Evolutionary conservation across 2,113 vertebrate genomes (phyloP).

Genomic region (Crotalus horridus): DNA sequence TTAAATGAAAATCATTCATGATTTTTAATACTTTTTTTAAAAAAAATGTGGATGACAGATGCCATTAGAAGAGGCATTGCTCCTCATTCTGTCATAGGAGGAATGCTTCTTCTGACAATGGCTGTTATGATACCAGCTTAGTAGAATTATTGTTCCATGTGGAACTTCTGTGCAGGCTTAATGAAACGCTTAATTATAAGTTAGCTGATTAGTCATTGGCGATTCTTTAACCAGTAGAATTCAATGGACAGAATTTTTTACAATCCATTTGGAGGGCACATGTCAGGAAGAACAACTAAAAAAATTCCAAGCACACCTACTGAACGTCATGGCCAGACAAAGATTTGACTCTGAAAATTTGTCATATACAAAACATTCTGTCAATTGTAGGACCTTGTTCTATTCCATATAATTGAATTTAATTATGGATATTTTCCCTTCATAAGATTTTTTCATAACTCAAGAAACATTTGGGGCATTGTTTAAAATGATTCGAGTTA

Average conservation of each 20-base stretch:
- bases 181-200: background rate
- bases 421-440: background rate
- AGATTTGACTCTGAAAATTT: background rate
- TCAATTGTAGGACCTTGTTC: background rate
- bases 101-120: background rate
- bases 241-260: background rate
- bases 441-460: background rate
- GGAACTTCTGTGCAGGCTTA: background rate
- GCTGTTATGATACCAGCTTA: background rate
- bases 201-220: background rate
- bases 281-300: background rate
- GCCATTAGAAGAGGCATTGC: background rate
- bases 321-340: background rate
- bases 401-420: background rate
- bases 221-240: background rate
- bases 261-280: background rate
- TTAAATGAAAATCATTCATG: background rate
- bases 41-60: background rate
- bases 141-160: background rate
- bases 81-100: background rate
- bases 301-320: background rate
- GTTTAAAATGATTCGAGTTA: background rate
- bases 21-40: background rate
- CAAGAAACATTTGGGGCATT: background rate
- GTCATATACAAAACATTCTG: background rate